These are phyloP conservation scores for Crenuchus spilurus DNA, from an alignment of 2,797 vertebrate genomes.

Conservation along the genomic window DNA sequence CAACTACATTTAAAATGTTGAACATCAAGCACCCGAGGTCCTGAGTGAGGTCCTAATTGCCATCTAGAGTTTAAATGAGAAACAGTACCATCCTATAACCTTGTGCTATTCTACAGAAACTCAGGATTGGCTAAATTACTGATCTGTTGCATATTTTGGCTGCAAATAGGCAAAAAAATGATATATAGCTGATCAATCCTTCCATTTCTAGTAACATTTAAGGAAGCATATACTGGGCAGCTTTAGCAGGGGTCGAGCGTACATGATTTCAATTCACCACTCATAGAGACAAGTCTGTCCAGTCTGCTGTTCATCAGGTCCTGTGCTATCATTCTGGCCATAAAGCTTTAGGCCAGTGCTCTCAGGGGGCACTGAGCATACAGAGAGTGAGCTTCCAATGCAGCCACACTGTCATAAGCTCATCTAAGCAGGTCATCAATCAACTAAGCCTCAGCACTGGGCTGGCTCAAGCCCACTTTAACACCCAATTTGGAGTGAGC, in stretches of 20 bases:
- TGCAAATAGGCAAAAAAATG: too few relatives aligned
- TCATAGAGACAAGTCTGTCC: background rate
- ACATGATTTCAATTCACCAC: background rate
- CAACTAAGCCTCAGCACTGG: background rate
- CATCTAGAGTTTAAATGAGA: too few relatives aligned
- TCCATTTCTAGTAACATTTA: background rate
- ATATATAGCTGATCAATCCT: too few relatives aligned
- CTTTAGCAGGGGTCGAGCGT: background rate
- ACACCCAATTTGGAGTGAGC: background rate
- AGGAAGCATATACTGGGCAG: background rate
- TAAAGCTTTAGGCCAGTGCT: background rate
- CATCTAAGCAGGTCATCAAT: slow-evolving; percentile 12
- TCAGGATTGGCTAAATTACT: too few relatives aligned
- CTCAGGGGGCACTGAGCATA: background rate
- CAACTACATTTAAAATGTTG: too few relatives aligned
- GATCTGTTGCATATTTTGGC: too few relatives aligned
- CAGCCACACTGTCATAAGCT: slow-evolving; percentile 5
- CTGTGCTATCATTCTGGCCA: background rate
- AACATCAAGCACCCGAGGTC: too few relatives aligned
- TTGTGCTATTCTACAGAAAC: too few relatives aligned
- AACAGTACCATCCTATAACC: too few relatives aligned
- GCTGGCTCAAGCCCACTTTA: background rate
- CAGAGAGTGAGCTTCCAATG: background rate
- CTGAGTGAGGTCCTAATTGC: too few relatives aligned
- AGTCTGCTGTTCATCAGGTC: background rate